Evolutionary conservation across 2,888 invertebrate genomes (phyloP).

Genomic region (Blastobasis adustella): DNA sequence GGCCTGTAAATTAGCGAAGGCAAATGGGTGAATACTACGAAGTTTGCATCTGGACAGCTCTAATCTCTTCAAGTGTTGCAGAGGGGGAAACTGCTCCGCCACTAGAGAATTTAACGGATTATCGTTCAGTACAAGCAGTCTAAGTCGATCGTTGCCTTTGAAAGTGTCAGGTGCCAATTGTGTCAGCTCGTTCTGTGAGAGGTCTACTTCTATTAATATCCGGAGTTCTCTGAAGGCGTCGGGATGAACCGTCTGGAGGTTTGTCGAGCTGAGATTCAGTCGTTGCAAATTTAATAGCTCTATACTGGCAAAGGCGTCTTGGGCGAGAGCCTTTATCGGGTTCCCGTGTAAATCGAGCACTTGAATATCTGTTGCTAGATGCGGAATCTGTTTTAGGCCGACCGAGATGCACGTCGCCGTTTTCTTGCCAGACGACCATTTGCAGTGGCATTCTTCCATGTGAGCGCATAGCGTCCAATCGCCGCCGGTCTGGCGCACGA

Average conservation of each 20-base stretch:
- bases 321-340: conserved; percentile 80
- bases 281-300: conserved; percentile 89
- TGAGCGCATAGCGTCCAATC: conserved; percentile 92
- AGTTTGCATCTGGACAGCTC: conserved; percentile 88
- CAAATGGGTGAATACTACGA: conserved; percentile 80
- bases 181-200: conserved; percentile 86
- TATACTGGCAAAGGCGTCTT: conserved; percentile 85
- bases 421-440: conserved; percentile 94
- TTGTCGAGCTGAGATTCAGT: conserved; percentile 84
- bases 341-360: conserved; percentile 87
- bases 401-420: conserved; percentile 88
- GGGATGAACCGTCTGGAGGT: conserved; percentile 82
- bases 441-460: conserved; percentile 84
- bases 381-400: conserved; percentile 82
- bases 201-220: conserved; percentile 89
- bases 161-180: conserved; percentile 86
- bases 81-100: conserved; percentile 85
- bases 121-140: conserved; percentile 84
- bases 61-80: conserved; percentile 86
- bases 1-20: conserved; percentile 82
- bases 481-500: conserved; percentile 45
- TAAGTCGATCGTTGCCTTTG: conserved; percentile 85
- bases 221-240: conserved; percentile 89
- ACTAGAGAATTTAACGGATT: conserved; percentile 85
- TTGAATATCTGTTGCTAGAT: conserved; percentile 71